Percentiles rank a stretch among this genome's conserved stretches.
Conservation (phyloP, 2,888 invertebrate genomes). For the Drosophila quinaria region DNA sequence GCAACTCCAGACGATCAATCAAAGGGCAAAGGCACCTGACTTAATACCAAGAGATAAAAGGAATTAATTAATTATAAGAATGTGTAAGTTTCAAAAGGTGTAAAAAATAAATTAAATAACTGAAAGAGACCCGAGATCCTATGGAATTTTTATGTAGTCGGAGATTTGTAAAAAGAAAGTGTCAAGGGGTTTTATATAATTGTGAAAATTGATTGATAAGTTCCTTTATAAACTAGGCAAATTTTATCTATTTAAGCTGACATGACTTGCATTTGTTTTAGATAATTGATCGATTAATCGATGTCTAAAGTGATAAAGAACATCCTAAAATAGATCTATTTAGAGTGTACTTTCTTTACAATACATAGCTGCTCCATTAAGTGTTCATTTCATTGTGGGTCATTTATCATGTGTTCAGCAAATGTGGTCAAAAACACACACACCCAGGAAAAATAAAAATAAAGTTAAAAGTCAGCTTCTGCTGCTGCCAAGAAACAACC, state of each 20-base stretch:
- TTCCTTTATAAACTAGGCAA: no score
- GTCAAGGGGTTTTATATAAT: no score
- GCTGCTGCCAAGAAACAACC: conserved; percentile 11
- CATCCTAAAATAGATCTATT: neutral
- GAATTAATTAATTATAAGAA: no score
- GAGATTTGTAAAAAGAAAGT: neutral
- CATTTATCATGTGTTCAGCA: conserved; percentile 59
- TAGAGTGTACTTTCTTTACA: neutral
- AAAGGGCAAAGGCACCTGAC: no score
- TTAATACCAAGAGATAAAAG: no score
- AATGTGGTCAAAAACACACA: conserved; percentile 29
- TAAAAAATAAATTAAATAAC: neutral
- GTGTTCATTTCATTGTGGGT: conserved; percentile 57
- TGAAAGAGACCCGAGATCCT: neutral
- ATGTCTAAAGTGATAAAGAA: neutral
- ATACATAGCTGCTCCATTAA: conserved; percentile 49
- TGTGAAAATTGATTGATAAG: neutral
- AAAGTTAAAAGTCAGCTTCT: conserved; percentile 8
- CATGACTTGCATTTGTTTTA: neutral
- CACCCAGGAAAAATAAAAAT: neutral
- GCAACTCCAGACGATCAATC: no score
- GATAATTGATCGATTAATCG: neutral
- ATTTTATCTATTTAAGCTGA: neutral
- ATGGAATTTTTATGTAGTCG: neutral
- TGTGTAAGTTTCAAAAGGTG: neutral